Conservation (phyloP, 2,797 vertebrate species). For the Fistularia commersonii region DNA sequence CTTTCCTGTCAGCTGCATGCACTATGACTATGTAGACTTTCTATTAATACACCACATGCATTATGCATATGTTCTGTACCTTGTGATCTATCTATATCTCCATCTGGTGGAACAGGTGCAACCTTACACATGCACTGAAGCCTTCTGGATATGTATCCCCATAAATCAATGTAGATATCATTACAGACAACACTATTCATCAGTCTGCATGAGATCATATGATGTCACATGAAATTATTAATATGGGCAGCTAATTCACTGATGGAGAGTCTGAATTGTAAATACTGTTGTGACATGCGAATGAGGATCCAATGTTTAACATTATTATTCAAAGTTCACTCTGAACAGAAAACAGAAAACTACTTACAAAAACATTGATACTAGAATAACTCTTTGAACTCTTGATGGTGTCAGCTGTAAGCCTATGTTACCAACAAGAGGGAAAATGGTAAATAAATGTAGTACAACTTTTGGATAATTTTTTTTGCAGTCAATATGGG, state of each 20-base stretch:
- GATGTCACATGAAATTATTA: conserved; percentile 63
- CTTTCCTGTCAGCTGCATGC: neutral
- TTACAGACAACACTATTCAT: conserved; percentile 64
- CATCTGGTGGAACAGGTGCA: conserved; percentile 64
- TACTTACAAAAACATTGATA: too few species aligned
- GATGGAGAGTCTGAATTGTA: conserved; percentile 41
- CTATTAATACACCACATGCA: conserved; percentile 38
- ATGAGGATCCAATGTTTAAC: too few species aligned
- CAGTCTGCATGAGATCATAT: conserved; percentile 54
- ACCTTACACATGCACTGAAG: conserved; percentile 41
- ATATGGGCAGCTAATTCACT: conserved; percentile 59
- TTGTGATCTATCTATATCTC: conserved; percentile 62
- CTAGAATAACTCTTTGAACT: too few species aligned
- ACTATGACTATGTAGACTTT: conserved; percentile 22
- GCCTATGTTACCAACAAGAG: too few species aligned
- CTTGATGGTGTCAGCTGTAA: too few species aligned
- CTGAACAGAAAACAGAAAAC: too few species aligned
- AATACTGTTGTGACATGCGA: too few species aligned
- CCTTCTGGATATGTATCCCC: conserved; percentile 59
- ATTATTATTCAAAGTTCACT: too few species aligned
- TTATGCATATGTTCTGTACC: conserved; percentile 52
- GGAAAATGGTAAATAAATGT: too few species aligned
- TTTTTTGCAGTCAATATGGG: too few species aligned
- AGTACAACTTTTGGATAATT: too few species aligned
- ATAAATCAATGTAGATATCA: conserved; percentile 73